Evolutionary conservation across 2,797 vertebrate species (phyloP), one percentile per base, ranked within the genome.

Genomic region (Anguilla obscura): DNA sequence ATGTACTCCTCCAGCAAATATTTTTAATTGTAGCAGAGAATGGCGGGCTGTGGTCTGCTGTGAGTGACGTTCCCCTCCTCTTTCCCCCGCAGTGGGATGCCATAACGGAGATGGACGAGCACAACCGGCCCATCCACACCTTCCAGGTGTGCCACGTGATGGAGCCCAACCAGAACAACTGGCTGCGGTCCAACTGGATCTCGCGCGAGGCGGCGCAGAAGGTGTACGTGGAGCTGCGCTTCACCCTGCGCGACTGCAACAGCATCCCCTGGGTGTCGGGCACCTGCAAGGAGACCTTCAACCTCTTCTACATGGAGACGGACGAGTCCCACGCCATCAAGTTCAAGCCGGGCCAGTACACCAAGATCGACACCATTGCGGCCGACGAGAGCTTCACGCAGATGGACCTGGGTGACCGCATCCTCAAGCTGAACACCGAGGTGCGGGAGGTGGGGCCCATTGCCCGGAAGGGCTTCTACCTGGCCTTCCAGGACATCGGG

Each of bases 141-240:
- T 99, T 98, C 92, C 98, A 99, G 93, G 98, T 99, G 33, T 99
- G 98, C 94, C 98, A 98, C 0, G 98, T 99, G 90, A 99, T 99
- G 98, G 98, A 99, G 88, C 97, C 98, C 85, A 99, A 98, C 94
- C 98, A 99, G 91, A 99, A 99, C 95, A 99, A 99, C 94, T 99
- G 98, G 98, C 97, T 99, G 87, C 97, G 97, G 18, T 98, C 98
- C 88, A 98, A 97, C 93, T 99, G 98, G 98, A 97, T 99, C 89
- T 97, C 97, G 36, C 97, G 98, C 6, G 97, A 99, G 54, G 98
- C 97, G 0, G 98, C 98, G 0, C 98, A 98, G 92, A 98, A 98
- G 92, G 96, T 99, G 90, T 99, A 98, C 33, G 98, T 98, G 91
- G 98, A 99, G 93, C 96, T 99, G 91, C 98, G 97, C 89, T 99